Evolutionary conservation across 35 echinoderm and acorn worm species (phyloP), one percentile per base, ranked within the genome.

Genomic region (Apostichopus californicus): DNA sequence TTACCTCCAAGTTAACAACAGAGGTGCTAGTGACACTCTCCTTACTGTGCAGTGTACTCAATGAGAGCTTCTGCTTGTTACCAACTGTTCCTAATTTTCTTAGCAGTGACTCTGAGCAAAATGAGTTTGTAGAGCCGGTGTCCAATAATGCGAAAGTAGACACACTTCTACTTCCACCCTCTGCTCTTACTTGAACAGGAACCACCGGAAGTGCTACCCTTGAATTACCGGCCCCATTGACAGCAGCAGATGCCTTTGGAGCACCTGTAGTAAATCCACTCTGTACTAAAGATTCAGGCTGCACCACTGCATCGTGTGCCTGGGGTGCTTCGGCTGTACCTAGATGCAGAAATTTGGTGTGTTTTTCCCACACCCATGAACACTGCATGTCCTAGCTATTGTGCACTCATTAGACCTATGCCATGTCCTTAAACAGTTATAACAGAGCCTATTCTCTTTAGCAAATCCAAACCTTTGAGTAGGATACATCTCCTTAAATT

Each of bases 81-180:
- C 90, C 94, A 13, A 63, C 9, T 20, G 72, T 68, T 21, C 90
- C 90, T 18, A 95, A 56, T 56, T 80, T 52, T 8, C 57, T 34
- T 3, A 86, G 26, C 6, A 89, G 28, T 9, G 81, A 34, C 57
- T 56, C 72, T n/a, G 84, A 59, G 55, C 83, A 95, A 89, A 95
- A 95, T 21, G 75, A 83, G 14, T 73, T 87, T 1, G 94, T 95
- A 2, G 94, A 95, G 14, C 71, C 94, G 88, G 15, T 89, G 77
- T 95, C 90, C 46, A 95, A 84, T 18, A 95, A 64, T 4, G 90
- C 90, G 71, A 92, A 95, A 12, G 88, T 90, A 20, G 17, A 14
- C 54, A 77, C 73, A 77, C 66, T 55, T 2, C 10, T 5, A 56
- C 53, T 78, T 20, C 15, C 11, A 78, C 54, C 73, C 5, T 57